These are phyloP conservation scores for Microplitis deprimator DNA, from an alignment of 2,888 invertebrate species.

Conservation along the genomic window DNA sequence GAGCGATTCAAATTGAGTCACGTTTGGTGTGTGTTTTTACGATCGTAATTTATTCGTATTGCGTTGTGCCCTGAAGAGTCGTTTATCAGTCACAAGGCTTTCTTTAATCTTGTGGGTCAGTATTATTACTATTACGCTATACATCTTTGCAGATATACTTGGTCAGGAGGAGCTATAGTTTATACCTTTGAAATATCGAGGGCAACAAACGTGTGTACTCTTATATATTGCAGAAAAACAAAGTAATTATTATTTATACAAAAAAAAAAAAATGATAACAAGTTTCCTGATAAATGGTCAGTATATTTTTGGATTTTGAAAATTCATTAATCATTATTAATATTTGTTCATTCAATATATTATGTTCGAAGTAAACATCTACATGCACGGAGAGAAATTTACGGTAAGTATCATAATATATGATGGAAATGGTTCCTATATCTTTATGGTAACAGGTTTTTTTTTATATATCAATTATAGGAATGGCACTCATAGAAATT, in stretches of 20 bases:
- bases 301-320: background rate
- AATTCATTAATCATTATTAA: background rate
- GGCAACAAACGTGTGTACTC: background rate
- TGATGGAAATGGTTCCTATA: too few relatives aligned
- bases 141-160: background rate
- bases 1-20: constrained; percentile 60
- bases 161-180: constrained; percentile 5
- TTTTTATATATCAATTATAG: too few relatives aligned
- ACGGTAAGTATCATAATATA: too few relatives aligned
- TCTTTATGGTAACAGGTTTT: too few relatives aligned
- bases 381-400: too few relatives aligned
- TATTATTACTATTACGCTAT: constrained; percentile 3
- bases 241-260: background rate
- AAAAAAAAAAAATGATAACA: too few relatives aligned
- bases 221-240: background rate
- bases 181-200: constrained; percentile 12
- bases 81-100: constrained; percentile 40
- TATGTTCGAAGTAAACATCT: too few relatives aligned
- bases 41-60: constrained; percentile 63
- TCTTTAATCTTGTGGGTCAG: constrained; percentile 32
- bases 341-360: background rate
- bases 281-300: background rate
- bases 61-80: constrained; percentile 45
- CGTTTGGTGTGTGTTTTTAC: constrained; percentile 49
- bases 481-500: too few relatives aligned